Evolutionary conservation across 2,113 vertebrate genomes (phyloP).

Genomic region (Corythoichthys haematopterus): DNA sequence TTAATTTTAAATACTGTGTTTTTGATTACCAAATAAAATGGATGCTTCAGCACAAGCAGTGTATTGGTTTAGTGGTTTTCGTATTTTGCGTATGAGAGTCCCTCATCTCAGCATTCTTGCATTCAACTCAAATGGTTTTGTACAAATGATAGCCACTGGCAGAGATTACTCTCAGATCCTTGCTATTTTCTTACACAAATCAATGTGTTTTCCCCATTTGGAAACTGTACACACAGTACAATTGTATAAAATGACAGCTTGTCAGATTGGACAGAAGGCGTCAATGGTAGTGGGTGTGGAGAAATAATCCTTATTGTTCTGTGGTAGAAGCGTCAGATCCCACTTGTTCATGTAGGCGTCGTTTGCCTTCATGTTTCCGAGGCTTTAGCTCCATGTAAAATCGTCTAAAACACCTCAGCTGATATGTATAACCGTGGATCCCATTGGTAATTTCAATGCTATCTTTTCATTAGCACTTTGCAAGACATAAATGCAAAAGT

Average conservation of each 20-base stretch:
- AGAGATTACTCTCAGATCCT: conserved; percentile 38
- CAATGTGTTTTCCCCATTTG: conserved; percentile 45
- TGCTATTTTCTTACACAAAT: conserved; percentile 36
- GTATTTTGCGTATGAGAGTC: conserved; percentile 8
- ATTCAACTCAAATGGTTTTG: conserved; percentile 22
- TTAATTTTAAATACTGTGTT: conserved; percentile 37
- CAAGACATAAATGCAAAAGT: neutral
- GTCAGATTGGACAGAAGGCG: conserved; percentile 62
- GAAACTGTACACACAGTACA: conserved; percentile 45
- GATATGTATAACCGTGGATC: conserved; percentile 11
- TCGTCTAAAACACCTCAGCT: neutral
- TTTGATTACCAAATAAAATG: conserved; percentile 29
- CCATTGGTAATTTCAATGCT: conserved; percentile 24
- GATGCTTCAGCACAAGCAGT: conserved; percentile 17
- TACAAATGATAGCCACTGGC: conserved; percentile 27
- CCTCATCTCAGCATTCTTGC: conserved; percentile 13
- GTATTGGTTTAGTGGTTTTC: conserved; percentile 25
- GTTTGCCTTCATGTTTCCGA: conserved; percentile 32
- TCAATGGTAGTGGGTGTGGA: conserved; percentile 62
- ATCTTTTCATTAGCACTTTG: conserved; percentile 5
- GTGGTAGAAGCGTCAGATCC: conserved; percentile 58
- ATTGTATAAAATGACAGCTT: conserved; percentile 57
- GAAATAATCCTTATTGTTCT: conserved; percentile 65
- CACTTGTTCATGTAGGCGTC: conserved; percentile 61
- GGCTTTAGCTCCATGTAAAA: conserved; percentile 35